These are phyloP conservation scores for Hypothenemus hampei DNA, from an alignment of 1,140 invertebrate genomes.

Conservation along the genomic window DNA sequence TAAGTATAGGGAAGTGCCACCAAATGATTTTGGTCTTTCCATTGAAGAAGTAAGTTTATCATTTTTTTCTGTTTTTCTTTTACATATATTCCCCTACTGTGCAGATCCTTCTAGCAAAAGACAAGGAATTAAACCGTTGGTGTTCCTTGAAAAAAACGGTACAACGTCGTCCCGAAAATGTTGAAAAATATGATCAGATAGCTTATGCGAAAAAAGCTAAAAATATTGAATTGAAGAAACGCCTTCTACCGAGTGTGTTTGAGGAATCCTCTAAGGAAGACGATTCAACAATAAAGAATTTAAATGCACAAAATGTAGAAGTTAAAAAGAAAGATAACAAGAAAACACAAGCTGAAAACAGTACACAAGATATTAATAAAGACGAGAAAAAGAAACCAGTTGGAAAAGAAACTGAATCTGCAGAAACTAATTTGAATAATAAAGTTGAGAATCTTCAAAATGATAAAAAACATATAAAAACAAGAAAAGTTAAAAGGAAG, in stretches of 20 bases:
- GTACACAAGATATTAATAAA: not conserved
- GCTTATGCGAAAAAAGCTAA: slow-evolving; percentile 69
- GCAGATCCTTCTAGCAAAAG: slow-evolving; percentile 84
- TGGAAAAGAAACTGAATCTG: not conserved
- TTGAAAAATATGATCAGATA: slow-evolving; percentile 76
- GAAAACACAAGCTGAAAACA: not conserved
- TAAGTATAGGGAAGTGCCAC: slow-evolving; percentile 83
- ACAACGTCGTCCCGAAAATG: slow-evolving; percentile 69
- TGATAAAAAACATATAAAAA: not conserved
- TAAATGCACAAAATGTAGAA: slow-evolving; percentile 1
- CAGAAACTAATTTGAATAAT: not conserved
- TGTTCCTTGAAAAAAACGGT: slow-evolving; percentile 86
- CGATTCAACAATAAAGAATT: slow-evolving; percentile 1
- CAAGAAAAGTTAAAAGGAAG: slow-evolving; percentile 26
- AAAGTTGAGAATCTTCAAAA: not conserved
- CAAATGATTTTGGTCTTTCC: slow-evolving; percentile 89
- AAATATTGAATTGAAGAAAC: slow-evolving; percentile 71
- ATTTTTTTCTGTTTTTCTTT: not conserved
- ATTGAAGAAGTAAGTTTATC: slow-evolving; percentile 70
- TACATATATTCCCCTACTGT: slow-evolving; percentile 32
- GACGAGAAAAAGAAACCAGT: not conserved
- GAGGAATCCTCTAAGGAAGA: slow-evolving; percentile 28
- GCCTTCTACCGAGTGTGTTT: slow-evolving; percentile 80
- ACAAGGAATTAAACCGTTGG: slow-evolving; percentile 93
- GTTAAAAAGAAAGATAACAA: slow-evolving; percentile 16